These are phyloP conservation scores for Drosophila bocki DNA, from an alignment of 1,140 invertebrate species.

Conservation along the genomic window DNA sequence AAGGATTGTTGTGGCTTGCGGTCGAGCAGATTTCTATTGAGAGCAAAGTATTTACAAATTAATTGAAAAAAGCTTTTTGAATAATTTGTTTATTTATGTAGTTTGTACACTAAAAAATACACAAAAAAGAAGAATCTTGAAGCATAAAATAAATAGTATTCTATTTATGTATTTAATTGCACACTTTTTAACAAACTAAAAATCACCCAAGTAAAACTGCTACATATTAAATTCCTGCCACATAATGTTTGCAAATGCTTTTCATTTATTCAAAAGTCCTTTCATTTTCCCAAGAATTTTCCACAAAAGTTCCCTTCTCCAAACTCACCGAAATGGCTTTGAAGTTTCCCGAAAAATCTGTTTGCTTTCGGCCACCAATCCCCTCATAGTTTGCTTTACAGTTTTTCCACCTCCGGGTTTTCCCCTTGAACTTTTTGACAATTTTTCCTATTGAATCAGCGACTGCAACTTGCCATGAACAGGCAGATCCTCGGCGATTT, in stretches of 20 bases:
- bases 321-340: background rate
- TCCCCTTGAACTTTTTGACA: background rate
- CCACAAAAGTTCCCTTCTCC: background rate
- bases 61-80: constrained; percentile 22
- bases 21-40: constrained; percentile 30
- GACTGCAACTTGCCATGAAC: constrained; percentile 33
- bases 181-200: background rate
- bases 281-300: background rate
- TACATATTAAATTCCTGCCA: background rate
- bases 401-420: background rate
- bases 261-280: background rate
- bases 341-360: background rate
- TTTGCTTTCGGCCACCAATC: constrained; percentile 16
- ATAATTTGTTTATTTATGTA: constrained; percentile 9
- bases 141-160: background rate
- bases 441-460: constrained; percentile 26
- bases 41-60: constrained; percentile 23
- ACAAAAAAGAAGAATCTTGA: background rate
- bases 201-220: background rate
- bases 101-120: background rate
- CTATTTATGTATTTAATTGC: background rate
- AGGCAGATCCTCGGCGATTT: constrained; percentile 52
- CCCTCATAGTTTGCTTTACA: background rate
- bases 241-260: background rate
- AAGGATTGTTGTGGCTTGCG: constrained; percentile 43